Evolutionary conservation across 1,140 invertebrate genomes (phyloP).

Genomic region (Apis cerana): DNA sequence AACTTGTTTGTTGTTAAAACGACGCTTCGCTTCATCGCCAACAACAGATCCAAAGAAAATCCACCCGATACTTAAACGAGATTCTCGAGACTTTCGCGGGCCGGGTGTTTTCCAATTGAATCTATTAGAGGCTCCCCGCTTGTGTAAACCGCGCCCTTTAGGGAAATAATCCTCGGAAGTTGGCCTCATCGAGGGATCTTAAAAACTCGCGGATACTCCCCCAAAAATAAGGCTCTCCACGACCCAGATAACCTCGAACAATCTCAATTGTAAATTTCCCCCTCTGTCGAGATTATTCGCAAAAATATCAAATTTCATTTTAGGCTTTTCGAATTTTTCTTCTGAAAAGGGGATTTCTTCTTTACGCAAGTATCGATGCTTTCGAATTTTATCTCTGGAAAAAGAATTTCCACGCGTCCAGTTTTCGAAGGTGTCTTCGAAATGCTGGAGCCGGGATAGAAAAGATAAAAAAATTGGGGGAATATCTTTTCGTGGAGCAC

Average conservation of each 20-base stretch:
- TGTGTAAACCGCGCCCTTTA: slow-evolving; percentile 12
- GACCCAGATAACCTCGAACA: not conserved
- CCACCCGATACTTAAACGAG: slow-evolving; percentile 8
- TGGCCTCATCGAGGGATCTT: not conserved
- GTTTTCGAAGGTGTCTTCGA: too few species aligned
- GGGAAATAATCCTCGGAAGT: slow-evolving; percentile 21
- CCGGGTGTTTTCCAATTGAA: slow-evolving; percentile 11
- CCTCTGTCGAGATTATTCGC: not conserved
- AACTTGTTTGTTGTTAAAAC: slow-evolving; percentile 3
- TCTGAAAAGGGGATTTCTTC: too few species aligned
- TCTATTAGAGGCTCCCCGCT: slow-evolving; percentile 7
- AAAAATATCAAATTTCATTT: not conserved
- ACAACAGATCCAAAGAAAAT: not conserved
- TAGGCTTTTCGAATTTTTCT: too few species aligned
- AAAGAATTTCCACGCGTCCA: too few species aligned
- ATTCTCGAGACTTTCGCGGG: slow-evolving; percentile 2
- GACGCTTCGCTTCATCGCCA: not conserved
- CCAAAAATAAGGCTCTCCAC: not conserved
- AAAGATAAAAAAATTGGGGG: not conserved
- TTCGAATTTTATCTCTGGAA: too few species aligned
- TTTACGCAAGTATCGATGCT: too few species aligned
- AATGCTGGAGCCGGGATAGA: too few species aligned
- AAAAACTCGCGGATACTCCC: not conserved
- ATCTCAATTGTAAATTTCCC: not conserved
- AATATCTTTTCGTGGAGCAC: not conserved